phyloP scores from a whole-genome alignment of 2,113 vertebrate genomes.

The western clawed frog (Xenopus tropicalis) region DNA sequence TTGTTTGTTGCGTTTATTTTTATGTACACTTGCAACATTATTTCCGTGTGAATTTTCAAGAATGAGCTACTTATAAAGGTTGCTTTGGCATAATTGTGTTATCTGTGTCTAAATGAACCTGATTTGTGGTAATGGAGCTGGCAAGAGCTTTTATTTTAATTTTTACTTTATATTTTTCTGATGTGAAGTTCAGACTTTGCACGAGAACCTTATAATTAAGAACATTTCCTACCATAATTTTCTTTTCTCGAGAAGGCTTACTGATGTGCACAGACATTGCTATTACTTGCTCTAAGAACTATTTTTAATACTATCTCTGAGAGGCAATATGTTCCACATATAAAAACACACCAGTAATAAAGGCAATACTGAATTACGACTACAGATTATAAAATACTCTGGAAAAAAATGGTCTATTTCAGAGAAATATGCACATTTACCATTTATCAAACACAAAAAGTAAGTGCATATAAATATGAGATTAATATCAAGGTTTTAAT shows the following conservation, averaged over 20 bases:
- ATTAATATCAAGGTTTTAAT: too few relatives aligned
- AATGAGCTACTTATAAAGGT: too few relatives aligned
- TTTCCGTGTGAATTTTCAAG: too few relatives aligned
- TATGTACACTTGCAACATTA: too few relatives aligned
- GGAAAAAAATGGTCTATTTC: too few relatives aligned
- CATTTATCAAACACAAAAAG: too few relatives aligned
- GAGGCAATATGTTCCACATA: constrained; percentile 4
- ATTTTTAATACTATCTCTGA: constrained; percentile 25
- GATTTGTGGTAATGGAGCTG: constrained; percentile 2
- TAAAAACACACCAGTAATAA: too few relatives aligned
- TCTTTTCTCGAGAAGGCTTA: constrained; percentile 31
- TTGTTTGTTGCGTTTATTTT: too few relatives aligned
- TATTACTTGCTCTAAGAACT: constrained; percentile 15
- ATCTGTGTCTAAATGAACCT: constrained; percentile 26
- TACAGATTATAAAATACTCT: too few relatives aligned
- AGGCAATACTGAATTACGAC: too few relatives aligned
- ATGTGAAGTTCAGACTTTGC: constrained; percentile 32
- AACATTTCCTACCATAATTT: constrained; percentile 40
- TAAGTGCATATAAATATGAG: too few relatives aligned
- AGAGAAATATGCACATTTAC: too few relatives aligned
- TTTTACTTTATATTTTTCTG: constrained; percentile 31
- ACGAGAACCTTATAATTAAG: constrained; percentile 30
- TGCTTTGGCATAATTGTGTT: not conserved
- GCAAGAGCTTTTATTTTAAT: constrained; percentile 14
- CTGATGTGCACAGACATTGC: constrained; percentile 27